phyloP scores from a whole-genome alignment of 35 echinoderm and acorn worm species.

The Lytechinus variegatus region DNA sequence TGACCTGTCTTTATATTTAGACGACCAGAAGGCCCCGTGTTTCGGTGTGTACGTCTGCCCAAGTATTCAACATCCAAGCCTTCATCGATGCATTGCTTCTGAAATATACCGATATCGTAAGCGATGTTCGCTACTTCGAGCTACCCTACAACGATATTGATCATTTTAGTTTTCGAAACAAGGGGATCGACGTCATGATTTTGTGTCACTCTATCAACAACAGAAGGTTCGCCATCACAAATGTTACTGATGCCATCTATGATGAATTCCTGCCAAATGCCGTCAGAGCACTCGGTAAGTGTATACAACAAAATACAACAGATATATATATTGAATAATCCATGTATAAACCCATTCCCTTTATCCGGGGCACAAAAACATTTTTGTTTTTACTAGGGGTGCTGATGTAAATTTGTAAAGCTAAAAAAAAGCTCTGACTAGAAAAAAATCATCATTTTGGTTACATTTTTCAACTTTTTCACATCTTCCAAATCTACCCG shows the following conservation, averaged over 20 bases:
- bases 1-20: neutral
- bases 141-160: conserved; percentile 37
- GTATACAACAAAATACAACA: neutral
- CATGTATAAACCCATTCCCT: too few species aligned
- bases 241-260: conserved; percentile 36
- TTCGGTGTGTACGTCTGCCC: neutral
- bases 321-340: too few species aligned
- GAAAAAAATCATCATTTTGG: too few species aligned
- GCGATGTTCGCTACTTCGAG: neutral
- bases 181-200: neutral
- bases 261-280: conserved; percentile 6
- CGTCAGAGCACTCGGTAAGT: neutral
- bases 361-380: too few species aligned
- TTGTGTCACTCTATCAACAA: conserved; percentile 35
- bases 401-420: too few species aligned
- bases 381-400: too few species aligned
- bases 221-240: conserved; percentile 24
- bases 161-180: neutral
- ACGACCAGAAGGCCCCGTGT: neutral
- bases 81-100: neutral
- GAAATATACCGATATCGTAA: neutral
- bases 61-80: neutral
- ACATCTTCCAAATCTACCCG: too few species aligned
- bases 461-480: too few species aligned
- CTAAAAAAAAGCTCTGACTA: too few species aligned